phyloP scores from a whole-genome alignment of 2,113 vertebrate genomes.

The Nannobrachium achirus region DNA sequence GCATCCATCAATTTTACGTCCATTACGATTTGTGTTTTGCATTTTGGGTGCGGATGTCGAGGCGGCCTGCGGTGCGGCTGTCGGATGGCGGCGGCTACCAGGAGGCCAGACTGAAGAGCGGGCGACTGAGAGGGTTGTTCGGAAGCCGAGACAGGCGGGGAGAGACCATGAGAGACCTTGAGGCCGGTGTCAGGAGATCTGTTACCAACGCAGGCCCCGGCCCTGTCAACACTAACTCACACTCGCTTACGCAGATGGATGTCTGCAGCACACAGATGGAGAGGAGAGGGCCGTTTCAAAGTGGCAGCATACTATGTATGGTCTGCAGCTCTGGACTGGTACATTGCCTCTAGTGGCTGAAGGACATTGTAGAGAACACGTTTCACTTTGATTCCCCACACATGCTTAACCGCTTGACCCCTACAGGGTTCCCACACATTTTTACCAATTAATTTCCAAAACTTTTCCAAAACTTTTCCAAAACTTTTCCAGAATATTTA shows the following conservation, averaged over 20 bases:
- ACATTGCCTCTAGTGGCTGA: constrained; percentile 37
- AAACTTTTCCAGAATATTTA: no score
- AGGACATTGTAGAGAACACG: no score
- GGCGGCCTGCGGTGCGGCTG: background rate
- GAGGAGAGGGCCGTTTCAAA: constrained; percentile 21
- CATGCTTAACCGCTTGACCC: no score
- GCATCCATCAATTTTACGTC: constrained; percentile 68
- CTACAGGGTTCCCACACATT: no score
- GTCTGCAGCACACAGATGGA: constrained; percentile 22
- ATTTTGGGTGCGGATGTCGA: constrained; percentile 53
- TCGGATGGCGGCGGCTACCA: constrained; percentile 32
- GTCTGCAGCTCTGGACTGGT: constrained; percentile 5
- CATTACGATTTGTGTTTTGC: constrained; percentile 62
- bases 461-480: no score
- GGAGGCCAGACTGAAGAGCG: constrained; percentile 38
- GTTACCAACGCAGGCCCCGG: constrained; percentile 50
- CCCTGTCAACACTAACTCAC: constrained; percentile 72
- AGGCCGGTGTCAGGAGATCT: constrained; percentile 60
- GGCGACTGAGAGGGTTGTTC: constrained; percentile 26
- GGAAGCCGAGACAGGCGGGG: constrained; percentile 49
- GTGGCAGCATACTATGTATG: constrained; percentile 4
- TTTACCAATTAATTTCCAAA: no score
- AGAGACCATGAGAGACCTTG: constrained; percentile 57
- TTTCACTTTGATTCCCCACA: no score
- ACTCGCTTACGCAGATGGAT: constrained; percentile 48